Percentiles rank a stretch among this genome's conserved stretches.
Conservation (phyloP, 2,113 vertebrate species). For the Cardinalis cardinalis region DNA sequence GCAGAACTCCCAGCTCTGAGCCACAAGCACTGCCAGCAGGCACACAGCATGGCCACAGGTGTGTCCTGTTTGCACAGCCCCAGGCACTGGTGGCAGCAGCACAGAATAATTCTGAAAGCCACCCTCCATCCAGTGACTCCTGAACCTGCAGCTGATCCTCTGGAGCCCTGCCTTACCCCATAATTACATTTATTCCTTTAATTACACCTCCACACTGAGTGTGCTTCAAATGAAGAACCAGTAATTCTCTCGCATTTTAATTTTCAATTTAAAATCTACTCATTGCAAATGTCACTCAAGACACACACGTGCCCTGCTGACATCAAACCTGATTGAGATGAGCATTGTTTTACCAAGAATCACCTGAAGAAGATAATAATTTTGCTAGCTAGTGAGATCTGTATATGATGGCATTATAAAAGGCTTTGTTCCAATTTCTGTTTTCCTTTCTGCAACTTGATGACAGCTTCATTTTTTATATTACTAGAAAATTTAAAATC, state of each 20-base stretch:
- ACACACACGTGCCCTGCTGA: neutral
- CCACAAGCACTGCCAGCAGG: rapidly evolving
- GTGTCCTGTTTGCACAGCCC: rapidly evolving
- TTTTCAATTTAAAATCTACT: neutral
- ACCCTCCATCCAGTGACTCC: too few relatives aligned
- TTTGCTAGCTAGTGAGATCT: neutral
- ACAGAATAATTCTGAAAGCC: rapidly evolving
- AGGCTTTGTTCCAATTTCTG: neutral
- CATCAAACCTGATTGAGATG: neutral
- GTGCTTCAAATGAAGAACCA: neutral
- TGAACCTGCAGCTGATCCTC: neutral
- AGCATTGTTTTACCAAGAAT: neutral
- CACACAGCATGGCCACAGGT: rapidly evolving
- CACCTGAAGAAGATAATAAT: neutral
- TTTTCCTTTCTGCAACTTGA: neutral
- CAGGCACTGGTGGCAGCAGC: neutral
- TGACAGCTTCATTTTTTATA: neutral
- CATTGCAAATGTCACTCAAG: neutral
- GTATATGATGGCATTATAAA: neutral
- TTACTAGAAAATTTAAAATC: neutral
- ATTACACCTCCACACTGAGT: neutral
- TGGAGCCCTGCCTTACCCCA: neutral
- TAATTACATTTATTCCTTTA: too few relatives aligned
- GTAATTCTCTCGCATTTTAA: neutral
- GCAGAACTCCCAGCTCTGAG: neutral